phyloP scores from a whole-genome alignment of 2,888 invertebrate species.

The Ephialtes manifestator region DNA sequence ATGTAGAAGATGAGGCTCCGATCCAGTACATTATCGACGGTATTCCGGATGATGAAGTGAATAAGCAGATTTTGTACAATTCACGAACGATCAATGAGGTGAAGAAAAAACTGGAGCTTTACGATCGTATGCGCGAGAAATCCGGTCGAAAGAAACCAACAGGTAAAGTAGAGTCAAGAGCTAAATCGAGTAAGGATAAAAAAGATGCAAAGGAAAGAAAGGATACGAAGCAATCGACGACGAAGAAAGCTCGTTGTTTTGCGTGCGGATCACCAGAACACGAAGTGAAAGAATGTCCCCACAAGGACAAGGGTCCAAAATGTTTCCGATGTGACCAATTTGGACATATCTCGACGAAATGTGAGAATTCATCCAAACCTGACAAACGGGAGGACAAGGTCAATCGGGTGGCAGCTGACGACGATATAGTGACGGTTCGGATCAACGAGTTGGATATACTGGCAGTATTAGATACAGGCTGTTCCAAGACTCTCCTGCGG shows the following conservation, averaged over 20 bases:
- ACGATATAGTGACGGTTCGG: slow-evolving; percentile 8
- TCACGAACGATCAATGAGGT: slow-evolving; percentile 54
- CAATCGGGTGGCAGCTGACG: slow-evolving; percentile 27
- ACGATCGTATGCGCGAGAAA: slow-evolving; percentile 16
- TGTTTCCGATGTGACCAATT: slow-evolving; percentile 57
- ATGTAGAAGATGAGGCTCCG: slow-evolving; percentile 48
- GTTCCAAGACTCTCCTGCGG: background rate
- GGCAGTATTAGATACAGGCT: slow-evolving; percentile 50
- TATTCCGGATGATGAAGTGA: slow-evolving; percentile 44
- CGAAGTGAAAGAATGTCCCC: slow-evolving; percentile 48
- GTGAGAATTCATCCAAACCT: slow-evolving; percentile 18
- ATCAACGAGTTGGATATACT: slow-evolving; percentile 34
- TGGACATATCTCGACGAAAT: slow-evolving; percentile 59
- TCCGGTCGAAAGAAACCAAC: background rate
- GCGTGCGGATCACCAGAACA: slow-evolving; percentile 44
- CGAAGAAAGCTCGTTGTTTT: slow-evolving; percentile 43
- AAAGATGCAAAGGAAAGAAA: slow-evolving; percentile 12
- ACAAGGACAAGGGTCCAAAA: slow-evolving; percentile 58
- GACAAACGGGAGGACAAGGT: background rate
- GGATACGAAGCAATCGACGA: background rate
- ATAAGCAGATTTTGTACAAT: slow-evolving; percentile 54
- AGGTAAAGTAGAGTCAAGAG: background rate
- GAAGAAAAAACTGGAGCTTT: slow-evolving; percentile 16
- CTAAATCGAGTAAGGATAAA: background rate
- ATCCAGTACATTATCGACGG: slow-evolving; percentile 65